phyloP scores from a whole-genome alignment of 2,113 vertebrate genomes.

The Takifugu flavidus region DNA sequence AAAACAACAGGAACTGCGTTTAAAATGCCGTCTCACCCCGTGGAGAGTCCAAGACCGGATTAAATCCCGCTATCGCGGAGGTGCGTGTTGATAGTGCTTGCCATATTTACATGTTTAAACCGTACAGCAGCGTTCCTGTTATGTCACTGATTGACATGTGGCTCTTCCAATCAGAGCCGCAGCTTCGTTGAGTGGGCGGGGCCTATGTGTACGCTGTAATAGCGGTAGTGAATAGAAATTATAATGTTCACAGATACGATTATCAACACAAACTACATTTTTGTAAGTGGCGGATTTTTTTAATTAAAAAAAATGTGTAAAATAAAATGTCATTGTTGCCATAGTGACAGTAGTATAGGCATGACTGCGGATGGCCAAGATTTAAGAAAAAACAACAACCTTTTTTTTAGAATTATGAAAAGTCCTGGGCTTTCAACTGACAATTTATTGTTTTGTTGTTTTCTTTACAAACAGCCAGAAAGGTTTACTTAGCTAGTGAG shows the following conservation, averaged over 20 bases:
- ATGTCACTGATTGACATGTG: conserved; percentile 15
- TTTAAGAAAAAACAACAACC: too few species aligned
- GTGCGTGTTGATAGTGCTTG: conserved; percentile 21
- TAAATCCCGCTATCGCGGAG: conserved; percentile 8
- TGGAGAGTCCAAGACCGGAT: conserved; percentile 16
- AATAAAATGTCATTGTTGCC: too few species aligned
- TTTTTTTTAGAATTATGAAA: too few species aligned
- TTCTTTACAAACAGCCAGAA: neutral
- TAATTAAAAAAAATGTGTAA: too few species aligned
- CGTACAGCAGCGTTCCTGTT: conserved; percentile 2
- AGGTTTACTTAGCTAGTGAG: neutral
- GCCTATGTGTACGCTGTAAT: conserved; percentile 27
- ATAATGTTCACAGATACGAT: too few species aligned
- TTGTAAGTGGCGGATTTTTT: too few species aligned
- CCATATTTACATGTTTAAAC: neutral
- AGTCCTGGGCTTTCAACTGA: too few species aligned
- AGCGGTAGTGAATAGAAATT: conserved; percentile 11
- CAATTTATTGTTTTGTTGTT: too few species aligned
- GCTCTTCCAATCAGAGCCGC: conserved; percentile 43
- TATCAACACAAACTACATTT: too few species aligned
- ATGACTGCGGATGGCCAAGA: too few species aligned
- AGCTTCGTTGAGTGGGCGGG: neutral
- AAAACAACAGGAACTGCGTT: neutral
- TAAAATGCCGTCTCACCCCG: conserved; percentile 46
- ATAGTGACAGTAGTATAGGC: neutral